Evolutionary conservation across 2,888 invertebrate species (phyloP).

Genomic region (Piscicola geometra): DNA sequence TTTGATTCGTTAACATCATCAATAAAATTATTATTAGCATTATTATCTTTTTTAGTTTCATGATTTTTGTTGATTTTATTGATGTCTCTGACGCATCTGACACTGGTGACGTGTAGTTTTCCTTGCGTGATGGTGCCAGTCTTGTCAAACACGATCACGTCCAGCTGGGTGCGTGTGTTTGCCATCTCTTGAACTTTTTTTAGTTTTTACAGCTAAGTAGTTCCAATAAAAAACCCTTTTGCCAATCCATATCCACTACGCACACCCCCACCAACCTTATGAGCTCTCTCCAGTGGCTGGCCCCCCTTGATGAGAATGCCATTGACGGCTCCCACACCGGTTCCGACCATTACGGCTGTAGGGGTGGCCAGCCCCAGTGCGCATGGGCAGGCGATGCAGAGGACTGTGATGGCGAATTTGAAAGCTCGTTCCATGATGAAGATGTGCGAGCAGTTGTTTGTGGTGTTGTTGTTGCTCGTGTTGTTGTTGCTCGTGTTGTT

Average conservation of each 20-base stretch:
- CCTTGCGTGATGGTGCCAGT: slow-evolving; percentile 96
- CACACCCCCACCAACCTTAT: slow-evolving; percentile 67
- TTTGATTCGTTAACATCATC: not conserved
- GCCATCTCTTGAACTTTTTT: too few relatives aligned
- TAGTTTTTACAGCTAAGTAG: too few relatives aligned
- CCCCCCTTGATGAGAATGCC: slow-evolving; percentile 97
- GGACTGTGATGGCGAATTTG: slow-evolving; percentile 88
- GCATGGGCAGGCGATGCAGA: slow-evolving; percentile 98
- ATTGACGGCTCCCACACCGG: slow-evolving; percentile 86
- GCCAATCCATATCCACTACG: too few relatives aligned
- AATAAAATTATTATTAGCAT: not conserved
- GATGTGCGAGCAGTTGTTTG: slow-evolving; percentile 60
- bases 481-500: not conserved
- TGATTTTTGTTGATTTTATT: not conserved
- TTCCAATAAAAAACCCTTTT: too few relatives aligned
- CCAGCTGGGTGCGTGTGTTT: slow-evolving; percentile 61
- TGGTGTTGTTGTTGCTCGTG: not conserved
- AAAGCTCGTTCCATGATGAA: slow-evolving; percentile 88
- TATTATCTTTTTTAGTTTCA: too few relatives aligned
- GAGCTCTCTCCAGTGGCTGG: slow-evolving; percentile 91
- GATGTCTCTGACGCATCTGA: slow-evolving; percentile 8
- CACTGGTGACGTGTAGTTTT: slow-evolving; percentile 61
- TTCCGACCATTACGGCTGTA: slow-evolving; percentile 94
- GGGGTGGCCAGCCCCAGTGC: slow-evolving; percentile 96
- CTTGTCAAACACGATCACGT: slow-evolving; percentile 94